Percentiles rank a stretch among this genome's conserved stretches.
These are phyloP conservation scores for Agapostemon virescens DNA, from an alignment of 2,888 invertebrate genomes.

Conservation along the genomic window DNA sequence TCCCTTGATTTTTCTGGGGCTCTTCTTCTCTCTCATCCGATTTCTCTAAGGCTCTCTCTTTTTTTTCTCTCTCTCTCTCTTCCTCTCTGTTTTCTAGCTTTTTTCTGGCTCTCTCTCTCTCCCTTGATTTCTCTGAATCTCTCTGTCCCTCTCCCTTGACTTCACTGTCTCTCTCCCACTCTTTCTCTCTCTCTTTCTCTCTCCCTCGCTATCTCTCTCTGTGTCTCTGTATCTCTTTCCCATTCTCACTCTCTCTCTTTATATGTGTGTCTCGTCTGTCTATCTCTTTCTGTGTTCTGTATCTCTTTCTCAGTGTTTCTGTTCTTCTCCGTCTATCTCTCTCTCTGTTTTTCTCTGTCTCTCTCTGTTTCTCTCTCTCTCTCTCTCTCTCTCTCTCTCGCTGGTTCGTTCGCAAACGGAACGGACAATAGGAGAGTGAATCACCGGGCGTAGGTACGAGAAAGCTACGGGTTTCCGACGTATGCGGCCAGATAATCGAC, in stretches of 20 bases:
- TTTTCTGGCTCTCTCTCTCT: background rate
- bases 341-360: background rate
- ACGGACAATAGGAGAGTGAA: constrained; percentile 60
- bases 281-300: no score
- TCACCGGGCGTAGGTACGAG: constrained; percentile 60
- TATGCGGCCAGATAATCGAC: constrained; percentile 56
- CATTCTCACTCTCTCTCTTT: background rate
- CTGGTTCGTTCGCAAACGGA: constrained; percentile 21
- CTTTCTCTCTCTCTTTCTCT: background rate
- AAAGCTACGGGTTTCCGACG: constrained; percentile 39
- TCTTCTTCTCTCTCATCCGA: no score
- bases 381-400: background rate
- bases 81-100: constrained; percentile 16
- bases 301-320: no score
- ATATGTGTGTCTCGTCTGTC: no score
- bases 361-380: constrained; percentile 10
- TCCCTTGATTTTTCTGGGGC: no score
- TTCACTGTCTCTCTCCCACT: no score
- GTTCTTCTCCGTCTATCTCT: no score
- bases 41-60: no score
- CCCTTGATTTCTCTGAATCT: constrained; percentile 8
- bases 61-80: background rate
- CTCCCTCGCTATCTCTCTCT: constrained; percentile 20
- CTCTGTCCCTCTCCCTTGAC: background rate
- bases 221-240: background rate